phyloP scores from a whole-genome alignment of 2,113 vertebrate species.

The Tenebrosternarchus preto region DNA sequence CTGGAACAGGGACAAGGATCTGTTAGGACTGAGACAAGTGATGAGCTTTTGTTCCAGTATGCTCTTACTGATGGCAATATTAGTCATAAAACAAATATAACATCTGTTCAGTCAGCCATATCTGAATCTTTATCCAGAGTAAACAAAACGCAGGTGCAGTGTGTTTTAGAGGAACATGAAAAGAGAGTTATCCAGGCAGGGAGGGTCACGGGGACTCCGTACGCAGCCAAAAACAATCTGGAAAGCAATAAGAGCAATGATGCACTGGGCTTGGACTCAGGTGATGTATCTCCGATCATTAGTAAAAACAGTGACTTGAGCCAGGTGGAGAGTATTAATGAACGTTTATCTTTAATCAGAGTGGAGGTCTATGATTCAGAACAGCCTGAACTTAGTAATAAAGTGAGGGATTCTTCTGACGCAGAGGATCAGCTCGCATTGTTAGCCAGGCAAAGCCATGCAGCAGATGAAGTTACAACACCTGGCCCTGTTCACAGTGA shows the following conservation, averaged over 20 bases:
- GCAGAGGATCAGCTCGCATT: constrained; percentile 28
- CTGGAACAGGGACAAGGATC: neutral
- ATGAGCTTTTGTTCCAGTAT: constrained; percentile 33
- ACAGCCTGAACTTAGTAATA: constrained; percentile 7
- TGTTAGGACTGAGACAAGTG: constrained; percentile 11
- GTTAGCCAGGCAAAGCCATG: constrained; percentile 26
- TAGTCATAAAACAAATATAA: constrained; percentile 12
- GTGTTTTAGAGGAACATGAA: constrained; percentile 2
- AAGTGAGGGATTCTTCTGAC: neutral
- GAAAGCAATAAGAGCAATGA: constrained; percentile 49
- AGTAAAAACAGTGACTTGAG: neutral
- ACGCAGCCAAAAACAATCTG: constrained; percentile 53
- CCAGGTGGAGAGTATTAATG: neutral
- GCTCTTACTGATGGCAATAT: constrained; percentile 24
- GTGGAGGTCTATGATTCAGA: constrained; percentile 18
- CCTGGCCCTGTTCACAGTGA: neutral
- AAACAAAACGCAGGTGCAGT: constrained; percentile 16
- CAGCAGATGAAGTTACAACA: neutral
- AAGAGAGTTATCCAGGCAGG: constrained; percentile 11
- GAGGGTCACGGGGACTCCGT: neutral
- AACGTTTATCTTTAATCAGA: constrained; percentile 18
- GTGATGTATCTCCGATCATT: constrained; percentile 12
- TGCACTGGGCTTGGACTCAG: constrained; percentile 10
- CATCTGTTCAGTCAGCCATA: constrained; percentile 19
- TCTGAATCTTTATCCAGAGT: constrained; percentile 28